Base-by-base conservation (phyloP, 2,888 invertebrate genomes). In the Aphelenchoides bicaudatus region DNA sequence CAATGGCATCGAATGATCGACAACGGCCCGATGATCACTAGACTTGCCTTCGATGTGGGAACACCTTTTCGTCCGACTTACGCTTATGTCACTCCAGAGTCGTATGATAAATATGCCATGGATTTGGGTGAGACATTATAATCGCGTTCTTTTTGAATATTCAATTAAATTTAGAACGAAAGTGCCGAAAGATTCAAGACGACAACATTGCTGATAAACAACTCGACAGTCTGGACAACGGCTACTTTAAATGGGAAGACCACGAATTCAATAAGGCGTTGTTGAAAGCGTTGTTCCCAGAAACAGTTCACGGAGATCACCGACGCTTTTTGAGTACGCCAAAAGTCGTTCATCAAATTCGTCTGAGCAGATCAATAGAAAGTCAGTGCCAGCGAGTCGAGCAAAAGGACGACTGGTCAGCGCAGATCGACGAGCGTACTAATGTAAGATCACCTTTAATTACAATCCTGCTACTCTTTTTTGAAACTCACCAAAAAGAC, bases 221-320 rank as follows among this genome's bases (percentile, higher is more conserved):
- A 2, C 21, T 51, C 16, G 27, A 51, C 38, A 16, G 19, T 23
- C 21, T 51, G 2, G 52, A 51, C 3, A 38, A 38, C 2, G 19
- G 27, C 16, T 51, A 51, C 21, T 51, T 51, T 37, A 25, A n/a
- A 19, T 51, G 52, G 52, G 52, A 51, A 19, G 37, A 51, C n/a
- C 21, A 16, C 39, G 19, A 51, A 16, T 51, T 51, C 38, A 51
- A 51, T 25, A 19, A 28, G 37, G 52, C 52, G 10, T 37, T 51
- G 30, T 23, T 51, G 13, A 31, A 51, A 19, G 21, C 19, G 43
- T 43, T 51, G 25, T 51, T 51, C 4, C 52, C 52, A 13, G 52
- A 34, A 19, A 27, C 38, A n/a, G 52, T 6, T 1, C 1, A 51
- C 13, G 31, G 34, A 27, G 49, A 49, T 37, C 43, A 43, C 23